Base-by-base conservation (phyloP, 2,888 invertebrate species). In the Orthosia gracilis region DNA sequence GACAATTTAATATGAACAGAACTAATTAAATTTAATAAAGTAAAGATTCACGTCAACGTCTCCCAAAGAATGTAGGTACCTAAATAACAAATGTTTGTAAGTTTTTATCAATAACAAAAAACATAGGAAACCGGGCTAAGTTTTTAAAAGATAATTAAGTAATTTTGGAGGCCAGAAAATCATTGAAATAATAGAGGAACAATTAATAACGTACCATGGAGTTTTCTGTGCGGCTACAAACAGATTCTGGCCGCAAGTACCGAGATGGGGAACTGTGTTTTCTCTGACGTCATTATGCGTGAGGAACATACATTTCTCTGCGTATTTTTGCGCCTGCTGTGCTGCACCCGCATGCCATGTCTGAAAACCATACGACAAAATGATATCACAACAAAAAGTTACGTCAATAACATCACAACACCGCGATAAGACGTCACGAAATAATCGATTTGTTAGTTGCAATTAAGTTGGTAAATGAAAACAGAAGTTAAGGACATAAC, bases 171-270 rank as follows among this genome's bases (percentile, higher is more conserved):
- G 55, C 26, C 21, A 63, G 4, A 26, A 55, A 45, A 62, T 50
- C 55, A 45, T 9, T 9, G 45, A 45, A n/a, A n/a, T 45, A 31
- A 66, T 61, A 54, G 18, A 45, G 21, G 7, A 47, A 59, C 40
- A 68, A 62, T 72, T 23, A 67, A 55, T 21, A 54, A 67, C 80
- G 95, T 95, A 98, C 98, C 98, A 98, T 49, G 98, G 98, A 40
- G 98, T 98, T 94, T 97, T 97, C 83, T 98, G 97, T 3, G 98
- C 97, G n/a, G 98, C 97, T 45, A 98, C 97, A 91, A 98, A 98
- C 76, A 98, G 97, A 92, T 98, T 98, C 92, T 98, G 98, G 3
- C 98, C 98, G 89, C 98, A 98, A 47, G 97, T 94, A 49, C 98
- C 98, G 82, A 97, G 97, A 76, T 97, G 94, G 21, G 97, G 97